phyloP scores from a whole-genome alignment of 2,888 invertebrate genomes.

The Pharmacophagus antenor region DNA sequence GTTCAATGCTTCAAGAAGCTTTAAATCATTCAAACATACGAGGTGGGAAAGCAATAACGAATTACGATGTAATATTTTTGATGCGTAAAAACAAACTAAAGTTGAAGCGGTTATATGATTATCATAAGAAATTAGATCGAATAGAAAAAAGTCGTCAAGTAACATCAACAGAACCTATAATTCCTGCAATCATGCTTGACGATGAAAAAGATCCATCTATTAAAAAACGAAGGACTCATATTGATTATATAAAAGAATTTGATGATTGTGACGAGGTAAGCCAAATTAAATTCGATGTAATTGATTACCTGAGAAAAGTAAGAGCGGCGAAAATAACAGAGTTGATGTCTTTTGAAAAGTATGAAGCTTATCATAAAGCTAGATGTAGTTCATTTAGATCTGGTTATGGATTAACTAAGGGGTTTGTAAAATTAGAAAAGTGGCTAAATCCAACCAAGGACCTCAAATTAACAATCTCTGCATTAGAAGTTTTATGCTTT shows the following conservation, averaged over 20 bases:
- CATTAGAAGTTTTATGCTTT: conserved; percentile 90
- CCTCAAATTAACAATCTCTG: conserved; percentile 81
- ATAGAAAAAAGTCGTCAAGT: conserved; percentile 60
- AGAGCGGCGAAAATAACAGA: conserved; percentile 80
- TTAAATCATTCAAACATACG: conserved; percentile 84
- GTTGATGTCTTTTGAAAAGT: conserved; percentile 80
- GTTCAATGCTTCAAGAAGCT: conserved; percentile 88
- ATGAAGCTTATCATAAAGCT: conserved; percentile 89
- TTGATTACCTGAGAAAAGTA: conserved; percentile 81
- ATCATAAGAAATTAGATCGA: conserved; percentile 82
- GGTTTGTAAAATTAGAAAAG: conserved; percentile 79
- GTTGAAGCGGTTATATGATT: conserved; percentile 87
- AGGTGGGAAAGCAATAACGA: conserved; percentile 78
- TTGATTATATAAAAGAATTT: conserved; percentile 76
- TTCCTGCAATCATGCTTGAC: conserved; percentile 62
- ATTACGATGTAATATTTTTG: conserved; percentile 89
- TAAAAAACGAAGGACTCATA: conserved; percentile 66
- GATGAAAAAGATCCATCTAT: conserved; percentile 77
- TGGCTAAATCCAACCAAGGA: conserved; percentile 84
- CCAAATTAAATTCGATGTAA: conserved; percentile 76
- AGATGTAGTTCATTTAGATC: conserved; percentile 86
- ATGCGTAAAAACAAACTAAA: conserved; percentile 90
- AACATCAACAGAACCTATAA: conserved; percentile 46
- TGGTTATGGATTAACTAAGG: conserved; percentile 73
- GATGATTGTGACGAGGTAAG: conserved; percentile 80